These are phyloP conservation scores for Pegoplata infirma DNA, from an alignment of 2,888 invertebrate species.

Conservation along the genomic window DNA sequence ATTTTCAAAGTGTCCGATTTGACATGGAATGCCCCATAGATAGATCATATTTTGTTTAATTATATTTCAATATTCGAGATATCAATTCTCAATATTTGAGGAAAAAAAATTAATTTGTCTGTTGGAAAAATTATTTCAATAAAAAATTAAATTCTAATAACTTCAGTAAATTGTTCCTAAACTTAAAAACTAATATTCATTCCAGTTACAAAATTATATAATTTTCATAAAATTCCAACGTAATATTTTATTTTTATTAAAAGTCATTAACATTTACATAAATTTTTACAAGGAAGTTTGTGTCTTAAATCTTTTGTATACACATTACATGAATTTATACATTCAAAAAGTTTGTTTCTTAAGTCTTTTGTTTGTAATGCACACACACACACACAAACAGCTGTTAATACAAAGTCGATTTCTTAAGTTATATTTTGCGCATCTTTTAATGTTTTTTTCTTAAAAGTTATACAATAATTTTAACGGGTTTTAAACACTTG, in stretches of 20 bases:
- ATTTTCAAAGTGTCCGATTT: too few species aligned
- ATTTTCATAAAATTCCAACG: not conserved
- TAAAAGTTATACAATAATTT: not conserved
- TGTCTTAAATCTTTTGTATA: not conserved
- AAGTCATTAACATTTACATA: not conserved
- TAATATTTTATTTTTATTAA: not conserved
- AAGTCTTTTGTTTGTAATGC: not conserved
- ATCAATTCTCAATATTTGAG: too few species aligned
- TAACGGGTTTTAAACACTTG: not conserved
- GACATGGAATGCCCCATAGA: too few species aligned
- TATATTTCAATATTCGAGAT: too few species aligned
- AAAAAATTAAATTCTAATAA: too few species aligned
- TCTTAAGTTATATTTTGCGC: not conserved
- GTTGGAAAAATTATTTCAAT: too few species aligned
- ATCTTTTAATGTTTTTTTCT: not conserved
- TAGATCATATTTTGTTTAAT: too few species aligned
- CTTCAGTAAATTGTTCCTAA: too few species aligned
- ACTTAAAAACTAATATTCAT: too few species aligned
- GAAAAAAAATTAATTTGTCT: too few species aligned
- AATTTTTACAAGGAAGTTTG: not conserved
- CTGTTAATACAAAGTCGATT: not conserved
- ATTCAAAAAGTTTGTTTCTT: not conserved
- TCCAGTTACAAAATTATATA: too few species aligned
- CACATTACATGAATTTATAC: too few species aligned
- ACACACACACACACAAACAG: not conserved